These are phyloP conservation scores for Neoascia interrupta DNA, from an alignment of 2,888 invertebrate species.

Conservation along the genomic window DNA sequence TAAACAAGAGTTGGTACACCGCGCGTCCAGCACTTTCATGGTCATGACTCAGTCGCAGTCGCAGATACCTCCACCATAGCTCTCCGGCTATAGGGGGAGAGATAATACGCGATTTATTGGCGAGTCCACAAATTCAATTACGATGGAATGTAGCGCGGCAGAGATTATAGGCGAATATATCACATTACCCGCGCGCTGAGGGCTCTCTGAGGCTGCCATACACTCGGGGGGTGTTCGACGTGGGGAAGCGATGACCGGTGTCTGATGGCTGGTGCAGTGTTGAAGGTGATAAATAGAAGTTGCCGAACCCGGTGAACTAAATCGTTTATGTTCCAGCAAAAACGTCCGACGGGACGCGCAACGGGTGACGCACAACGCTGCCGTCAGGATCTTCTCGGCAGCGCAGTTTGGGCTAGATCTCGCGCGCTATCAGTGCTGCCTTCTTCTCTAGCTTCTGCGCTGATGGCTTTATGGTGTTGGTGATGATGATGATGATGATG, in stretches of 20 bases:
- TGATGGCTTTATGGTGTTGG: constrained; percentile 23
- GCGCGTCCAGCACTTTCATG: constrained; percentile 57
- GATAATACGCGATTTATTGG: constrained; percentile 70
- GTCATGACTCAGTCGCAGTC: constrained; percentile 67
- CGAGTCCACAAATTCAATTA: constrained; percentile 70
- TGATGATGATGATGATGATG: constrained; percentile 53
- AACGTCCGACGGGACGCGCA: constrained; percentile 3
- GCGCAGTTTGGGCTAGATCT: constrained; percentile 29
- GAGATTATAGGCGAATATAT: constrained; percentile 68
- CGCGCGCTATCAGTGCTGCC: constrained; percentile 43
- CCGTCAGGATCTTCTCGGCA: neutral
- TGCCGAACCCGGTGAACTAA: constrained; percentile 66
- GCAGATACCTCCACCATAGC: constrained; percentile 35
- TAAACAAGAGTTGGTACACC: constrained; percentile 20
- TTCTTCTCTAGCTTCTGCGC: constrained; percentile 45
- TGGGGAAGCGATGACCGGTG: constrained; percentile 6
- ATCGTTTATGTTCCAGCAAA: constrained; percentile 66
- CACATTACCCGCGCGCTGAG: constrained; percentile 66
- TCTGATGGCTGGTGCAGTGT: constrained; percentile 48
- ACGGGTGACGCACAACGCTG: neutral
- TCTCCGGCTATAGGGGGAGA: constrained; percentile 42
- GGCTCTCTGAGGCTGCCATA: too few species aligned
- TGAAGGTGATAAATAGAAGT: constrained; percentile 68
- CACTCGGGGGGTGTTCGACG: too few species aligned
- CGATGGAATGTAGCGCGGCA: constrained; percentile 68